These are phyloP conservation scores for Oscheius sp. DNA, from an alignment of 1,140 invertebrate species.

Conservation along the genomic window DNA sequence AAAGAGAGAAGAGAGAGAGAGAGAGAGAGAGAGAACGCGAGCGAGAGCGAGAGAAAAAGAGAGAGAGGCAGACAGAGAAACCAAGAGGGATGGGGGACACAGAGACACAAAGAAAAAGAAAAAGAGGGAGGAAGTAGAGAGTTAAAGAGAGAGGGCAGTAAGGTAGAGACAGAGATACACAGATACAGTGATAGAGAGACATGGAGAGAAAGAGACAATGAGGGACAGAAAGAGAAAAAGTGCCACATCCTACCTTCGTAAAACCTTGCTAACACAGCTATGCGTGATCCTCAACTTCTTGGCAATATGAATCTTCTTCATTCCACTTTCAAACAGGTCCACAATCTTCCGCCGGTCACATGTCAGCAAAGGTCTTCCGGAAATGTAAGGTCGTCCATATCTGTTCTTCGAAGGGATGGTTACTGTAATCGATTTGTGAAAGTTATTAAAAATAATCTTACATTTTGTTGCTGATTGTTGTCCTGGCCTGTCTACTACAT, in stretches of 20 bases:
- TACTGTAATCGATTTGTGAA: background rate
- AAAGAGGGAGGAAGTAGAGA: too few relatives aligned
- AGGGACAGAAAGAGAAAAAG: too few relatives aligned
- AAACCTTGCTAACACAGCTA: slow-evolving; percentile 29
- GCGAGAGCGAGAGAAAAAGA: too few relatives aligned
- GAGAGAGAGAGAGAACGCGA: too few relatives aligned
- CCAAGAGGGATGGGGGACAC: too few relatives aligned
- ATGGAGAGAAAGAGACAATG: too few relatives aligned
- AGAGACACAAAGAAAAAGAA: too few relatives aligned
- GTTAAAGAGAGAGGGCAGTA: too few relatives aligned
- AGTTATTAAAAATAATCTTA: background rate
- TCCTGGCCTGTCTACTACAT: background rate
- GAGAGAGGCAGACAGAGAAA: too few relatives aligned
- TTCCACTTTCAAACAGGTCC: slow-evolving; percentile 21
- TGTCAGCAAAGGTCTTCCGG: slow-evolving; percentile 19
- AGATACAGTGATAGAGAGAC: too few relatives aligned
- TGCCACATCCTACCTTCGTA: slow-evolving; percentile 7
- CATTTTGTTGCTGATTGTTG: slow-evolving; percentile 13
- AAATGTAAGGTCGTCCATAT: slow-evolving; percentile 30
- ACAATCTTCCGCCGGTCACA: slow-evolving; percentile 30
- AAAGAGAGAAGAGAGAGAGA: too few relatives aligned
- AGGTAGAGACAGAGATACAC: too few relatives aligned
- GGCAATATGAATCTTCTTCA: slow-evolving; percentile 32
- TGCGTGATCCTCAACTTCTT: slow-evolving; percentile 17
- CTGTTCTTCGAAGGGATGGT: slow-evolving; percentile 18